A percentile compares a stretch with the other conserved stretches of the same genome.
Evolutionary conservation across 1,140 invertebrate genomes (phyloP).

Genomic region (Drosophila bipectinata): DNA sequence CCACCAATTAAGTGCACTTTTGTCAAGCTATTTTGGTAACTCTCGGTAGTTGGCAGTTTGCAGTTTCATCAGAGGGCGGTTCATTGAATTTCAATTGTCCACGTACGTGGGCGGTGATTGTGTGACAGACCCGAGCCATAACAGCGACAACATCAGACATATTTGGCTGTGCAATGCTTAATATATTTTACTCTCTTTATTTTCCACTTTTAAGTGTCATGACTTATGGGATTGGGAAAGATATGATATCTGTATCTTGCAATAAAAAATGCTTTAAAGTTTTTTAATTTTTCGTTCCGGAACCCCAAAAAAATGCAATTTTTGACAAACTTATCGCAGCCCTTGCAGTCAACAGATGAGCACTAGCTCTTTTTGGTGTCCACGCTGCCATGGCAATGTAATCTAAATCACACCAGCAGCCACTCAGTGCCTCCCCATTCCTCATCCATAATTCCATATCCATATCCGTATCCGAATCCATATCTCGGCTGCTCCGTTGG

Average conservation of each 20-base stretch:
- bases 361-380: slow-evolving; percentile 29
- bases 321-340: slow-evolving; percentile 59
- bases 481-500: slow-evolving; percentile 8
- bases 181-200: slow-evolving; percentile 31
- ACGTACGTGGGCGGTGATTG: slow-evolving; percentile 35
- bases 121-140: slow-evolving; percentile 18
- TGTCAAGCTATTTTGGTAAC: slow-evolving; percentile 33
- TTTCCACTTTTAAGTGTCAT: slow-evolving; percentile 14
- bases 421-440: slow-evolving; percentile 16
- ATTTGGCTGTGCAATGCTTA: slow-evolving; percentile 48
- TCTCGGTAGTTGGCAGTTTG: slow-evolving; percentile 3
- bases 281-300: neutral
- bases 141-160: slow-evolving; percentile 28
- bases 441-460: slow-evolving; percentile 15
- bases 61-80: slow-evolving; percentile 18
- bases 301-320: slow-evolving; percentile 10
- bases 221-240: slow-evolving; percentile 6
- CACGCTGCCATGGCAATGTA: slow-evolving; percentile 47
- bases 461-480: slow-evolving; percentile 9
- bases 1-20: slow-evolving; percentile 46
- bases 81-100: slow-evolving; percentile 55
- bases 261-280: neutral
- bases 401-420: slow-evolving; percentile 66
- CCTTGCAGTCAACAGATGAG: slow-evolving; percentile 44
- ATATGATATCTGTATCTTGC: neutral